These are phyloP conservation scores for Oreortyx pictus DNA, from an alignment of 2,797 vertebrate genomes.

Conservation along the genomic window DNA sequence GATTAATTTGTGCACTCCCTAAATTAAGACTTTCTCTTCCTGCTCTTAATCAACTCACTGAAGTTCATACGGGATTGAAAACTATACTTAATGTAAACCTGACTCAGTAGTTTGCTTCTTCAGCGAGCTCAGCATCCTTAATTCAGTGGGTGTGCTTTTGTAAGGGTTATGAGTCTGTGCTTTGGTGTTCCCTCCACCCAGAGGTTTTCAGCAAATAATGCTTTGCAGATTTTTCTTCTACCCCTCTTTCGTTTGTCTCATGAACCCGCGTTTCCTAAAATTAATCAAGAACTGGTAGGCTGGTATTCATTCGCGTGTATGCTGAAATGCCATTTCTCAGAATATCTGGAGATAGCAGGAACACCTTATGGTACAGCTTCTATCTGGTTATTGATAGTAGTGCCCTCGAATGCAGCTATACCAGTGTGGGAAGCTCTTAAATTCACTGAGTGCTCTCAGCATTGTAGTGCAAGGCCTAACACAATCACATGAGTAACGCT, in stretches of 20 bases:
- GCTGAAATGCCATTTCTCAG: neutral
- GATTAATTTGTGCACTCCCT: neutral
- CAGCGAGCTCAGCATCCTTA: neutral
- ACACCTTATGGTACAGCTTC: rapidly evolving
- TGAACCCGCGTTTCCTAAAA: neutral
- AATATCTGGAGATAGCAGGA: neutral
- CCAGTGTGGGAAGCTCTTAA: neutral
- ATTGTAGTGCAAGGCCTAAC: neutral
- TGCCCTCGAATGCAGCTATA: neutral
- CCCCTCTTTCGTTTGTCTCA: neutral
- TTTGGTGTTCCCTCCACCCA: neutral
- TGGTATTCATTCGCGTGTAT: neutral
- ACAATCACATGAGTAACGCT: neutral
- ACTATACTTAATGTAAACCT: neutral
- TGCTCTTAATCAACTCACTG: neutral
- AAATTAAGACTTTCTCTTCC: constrained; percentile 11
- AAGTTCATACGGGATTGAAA: neutral
- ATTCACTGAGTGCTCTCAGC: rapidly evolving
- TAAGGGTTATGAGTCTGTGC: neutral
- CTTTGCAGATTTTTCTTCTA: neutral
- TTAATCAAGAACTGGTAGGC: neutral
- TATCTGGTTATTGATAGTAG: neutral
- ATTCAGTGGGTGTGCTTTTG: neutral
- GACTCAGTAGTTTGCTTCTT: neutral
- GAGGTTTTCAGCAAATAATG: neutral